Percentiles rank a stretch among this genome's conserved stretches.
Conservation (phyloP, 2,888 invertebrate species). For the Eupithecia insigniata region DNA sequence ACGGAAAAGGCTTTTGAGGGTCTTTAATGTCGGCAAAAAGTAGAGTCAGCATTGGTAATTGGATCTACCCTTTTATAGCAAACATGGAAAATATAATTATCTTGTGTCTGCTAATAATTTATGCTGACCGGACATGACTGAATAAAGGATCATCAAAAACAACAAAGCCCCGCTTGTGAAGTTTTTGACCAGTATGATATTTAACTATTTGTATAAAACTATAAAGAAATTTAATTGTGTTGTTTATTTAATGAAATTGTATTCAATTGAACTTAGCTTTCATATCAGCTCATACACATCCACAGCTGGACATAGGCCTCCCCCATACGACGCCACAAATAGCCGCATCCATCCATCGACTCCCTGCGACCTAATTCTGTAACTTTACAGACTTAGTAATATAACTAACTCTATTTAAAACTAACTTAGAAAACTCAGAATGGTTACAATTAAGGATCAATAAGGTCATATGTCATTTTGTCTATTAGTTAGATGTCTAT, state of each 20-base stretch:
- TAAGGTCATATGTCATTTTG: too few relatives aligned
- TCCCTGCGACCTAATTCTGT: too few relatives aligned
- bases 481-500: too few relatives aligned
- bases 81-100: not conserved
- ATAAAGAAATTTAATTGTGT: not conserved
- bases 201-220: not conserved
- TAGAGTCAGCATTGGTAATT: slow-evolving; percentile 2
- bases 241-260: not conserved
- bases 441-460: too few relatives aligned
- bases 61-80: not conserved
- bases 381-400: too few relatives aligned
- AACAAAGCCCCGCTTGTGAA: not conserved
- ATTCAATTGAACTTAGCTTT: too few relatives aligned
- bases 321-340: too few relatives aligned
- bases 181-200: not conserved
- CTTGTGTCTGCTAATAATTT: slow-evolving; percentile 1
- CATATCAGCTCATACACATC: too few relatives aligned
- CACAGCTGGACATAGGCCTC: too few relatives aligned
- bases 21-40: not conserved
- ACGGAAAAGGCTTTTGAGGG: not conserved
- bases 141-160: slow-evolving; percentile 8
- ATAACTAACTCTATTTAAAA: too few relatives aligned
- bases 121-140: slow-evolving; percentile 5
- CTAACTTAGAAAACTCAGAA: too few relatives aligned
- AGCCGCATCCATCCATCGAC: too few relatives aligned